Base-by-base conservation (phyloP, 2,797 vertebrate genomes). In the Rhadinocentrus ornatus region DNA sequence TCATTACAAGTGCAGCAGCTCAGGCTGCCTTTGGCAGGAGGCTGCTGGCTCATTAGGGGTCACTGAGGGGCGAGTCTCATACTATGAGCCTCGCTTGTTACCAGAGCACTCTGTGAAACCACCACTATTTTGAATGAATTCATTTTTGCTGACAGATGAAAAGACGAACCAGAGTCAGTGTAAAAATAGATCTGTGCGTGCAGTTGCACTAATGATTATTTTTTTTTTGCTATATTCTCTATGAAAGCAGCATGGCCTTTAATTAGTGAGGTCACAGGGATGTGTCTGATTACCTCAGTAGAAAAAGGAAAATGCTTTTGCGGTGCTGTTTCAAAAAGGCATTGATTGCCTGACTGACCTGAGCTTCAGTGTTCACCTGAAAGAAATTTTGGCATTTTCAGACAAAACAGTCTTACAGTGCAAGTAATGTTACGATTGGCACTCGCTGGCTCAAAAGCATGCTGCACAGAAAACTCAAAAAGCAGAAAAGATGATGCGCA, bases 1-100 rank as follows among this genome's bases (percentile, higher is more conserved):
- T 92, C 89, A 90, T 91, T 88, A 91, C 86, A 76, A 83, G 79
- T 69, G 74, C 77, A 76, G 85, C 65, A 22, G 82, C 79, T 52
- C 32, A 9, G 72, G 69, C 73, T 75, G 86, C 79, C 77, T 78
- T 68, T 76, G 81, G 75, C 86, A 58, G 84, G 80, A 86, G 77
- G 86, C 90, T 82, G 82, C 83, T 3, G 81, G 80, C 87, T 89
- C 86, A 87, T 91, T 83, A 88, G 70, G 86, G 87, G 88, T 91
- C 90, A 90, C 79, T 31, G 69, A 77, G 82, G 87, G 86, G 34
- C 77, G 54, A 87, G 80, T 41, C 80, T 67, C 81, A 82, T 83
- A 71, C 78, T 20, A 44, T 2, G 83, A 83, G 83, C 61, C 70
- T 12, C 62, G 83, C 87, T 88, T 81, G 85, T 89, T 88, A 82